Evolutionary conservation across 2,113 vertebrate species (phyloP).

Genomic region (Papio anubis): DNA sequence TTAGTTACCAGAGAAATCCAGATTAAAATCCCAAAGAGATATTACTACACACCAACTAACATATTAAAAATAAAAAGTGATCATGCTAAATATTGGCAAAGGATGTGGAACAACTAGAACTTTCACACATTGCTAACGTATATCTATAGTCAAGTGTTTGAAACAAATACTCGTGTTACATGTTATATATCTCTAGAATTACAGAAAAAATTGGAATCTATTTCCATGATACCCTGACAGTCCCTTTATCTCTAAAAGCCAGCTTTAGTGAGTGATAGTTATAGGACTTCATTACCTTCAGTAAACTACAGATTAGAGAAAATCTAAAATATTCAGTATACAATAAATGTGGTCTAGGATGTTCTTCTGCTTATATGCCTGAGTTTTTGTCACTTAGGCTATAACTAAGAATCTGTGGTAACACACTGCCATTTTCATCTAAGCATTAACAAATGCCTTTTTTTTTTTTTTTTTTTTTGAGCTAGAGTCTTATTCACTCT

Average conservation of each 20-base stretch:
- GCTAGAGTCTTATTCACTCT: neutral
- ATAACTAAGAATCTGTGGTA: neutral
- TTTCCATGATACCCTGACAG: slow-evolving; percentile 19
- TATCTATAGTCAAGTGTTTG: neutral
- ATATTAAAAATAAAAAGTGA: too few relatives aligned
- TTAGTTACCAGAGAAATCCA: neutral
- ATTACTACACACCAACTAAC: neutral
- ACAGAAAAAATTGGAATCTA: neutral
- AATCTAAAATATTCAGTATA: slow-evolving; percentile 22
- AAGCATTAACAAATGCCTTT: neutral
- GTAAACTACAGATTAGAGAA: neutral
- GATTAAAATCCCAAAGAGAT: neutral
- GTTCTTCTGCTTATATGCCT: neutral
- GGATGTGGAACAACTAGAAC: slow-evolving; percentile 9
- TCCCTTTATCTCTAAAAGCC: slow-evolving; percentile 14
- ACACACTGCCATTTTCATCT: neutral
- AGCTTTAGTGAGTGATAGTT: neutral
- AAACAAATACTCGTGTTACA: slow-evolving; percentile 17
- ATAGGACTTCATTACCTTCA: slow-evolving; percentile 16
- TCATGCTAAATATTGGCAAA: neutral
- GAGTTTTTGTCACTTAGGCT: slow-evolving; percentile 23
- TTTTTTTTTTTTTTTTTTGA: neutral
- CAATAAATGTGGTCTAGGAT: neutral
- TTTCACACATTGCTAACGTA: neutral
- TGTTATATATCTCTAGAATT: neutral